phyloP scores from a whole-genome alignment of 1,140 invertebrate species.

The Calephelis virginiensis region DNA sequence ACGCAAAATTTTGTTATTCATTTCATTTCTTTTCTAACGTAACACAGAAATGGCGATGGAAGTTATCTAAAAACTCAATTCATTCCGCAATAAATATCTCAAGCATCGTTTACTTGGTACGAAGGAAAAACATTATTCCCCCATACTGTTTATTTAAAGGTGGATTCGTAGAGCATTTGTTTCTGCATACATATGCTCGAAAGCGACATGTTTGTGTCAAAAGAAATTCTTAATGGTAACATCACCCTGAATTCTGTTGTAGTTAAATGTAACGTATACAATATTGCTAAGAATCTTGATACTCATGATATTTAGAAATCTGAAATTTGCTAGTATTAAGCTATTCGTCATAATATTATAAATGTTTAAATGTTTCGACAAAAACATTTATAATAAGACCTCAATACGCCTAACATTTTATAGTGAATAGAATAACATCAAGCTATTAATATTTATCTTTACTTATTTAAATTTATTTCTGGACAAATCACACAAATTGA shows the following conservation, averaged over 20 bases:
- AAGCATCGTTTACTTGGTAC: conserved; percentile 73
- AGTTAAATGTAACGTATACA: not conserved
- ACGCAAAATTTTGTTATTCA: not conserved
- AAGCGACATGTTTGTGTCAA: conserved; percentile 24
- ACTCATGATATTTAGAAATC: no score
- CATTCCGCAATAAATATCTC: conserved; percentile 73
- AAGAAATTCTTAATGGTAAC: conserved; percentile 11
- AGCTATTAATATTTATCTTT: no score
- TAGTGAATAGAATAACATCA: no score
- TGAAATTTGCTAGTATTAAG: no score
- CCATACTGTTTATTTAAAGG: conserved; percentile 73
- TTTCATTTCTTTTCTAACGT: not conserved
- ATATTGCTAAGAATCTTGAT: not conserved
- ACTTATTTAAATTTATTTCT: no score
- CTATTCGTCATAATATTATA: no score
- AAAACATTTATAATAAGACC: no score
- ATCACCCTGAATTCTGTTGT: not conserved
- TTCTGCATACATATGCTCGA: conserved; percentile 52
- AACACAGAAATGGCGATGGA: conserved; percentile 34
- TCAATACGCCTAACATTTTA: no score
- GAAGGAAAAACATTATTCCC: conserved; percentile 70
- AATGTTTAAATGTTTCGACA: no score
- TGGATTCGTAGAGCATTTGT: conserved; percentile 74
- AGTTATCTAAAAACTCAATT: conserved; percentile 63
- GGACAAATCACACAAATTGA: no score